Evolutionary conservation across 2,113 vertebrate genomes (phyloP).

Genomic region (Tragelaphus buxtoni): DNA sequence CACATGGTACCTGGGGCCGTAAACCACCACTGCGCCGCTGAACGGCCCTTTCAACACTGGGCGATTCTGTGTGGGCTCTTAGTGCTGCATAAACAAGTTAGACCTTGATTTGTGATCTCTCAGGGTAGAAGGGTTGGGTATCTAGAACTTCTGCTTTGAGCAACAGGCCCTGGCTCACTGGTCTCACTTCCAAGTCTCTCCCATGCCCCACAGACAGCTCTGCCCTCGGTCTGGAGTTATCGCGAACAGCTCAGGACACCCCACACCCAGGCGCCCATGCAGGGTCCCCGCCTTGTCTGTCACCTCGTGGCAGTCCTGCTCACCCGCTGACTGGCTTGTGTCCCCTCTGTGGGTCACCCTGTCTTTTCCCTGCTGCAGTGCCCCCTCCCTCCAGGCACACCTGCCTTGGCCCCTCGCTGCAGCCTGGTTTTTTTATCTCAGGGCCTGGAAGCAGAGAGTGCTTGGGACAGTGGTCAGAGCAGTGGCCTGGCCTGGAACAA

Average conservation of each 20-base stretch:
- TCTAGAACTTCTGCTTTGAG: not conserved
- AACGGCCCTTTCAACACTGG: rapidly evolving
- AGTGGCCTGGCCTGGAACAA: not conserved
- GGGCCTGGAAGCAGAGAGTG: not conserved
- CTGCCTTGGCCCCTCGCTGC: not conserved
- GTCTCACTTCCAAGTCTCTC: not conserved
- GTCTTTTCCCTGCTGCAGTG: not conserved
- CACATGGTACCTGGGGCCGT: rapidly evolving
- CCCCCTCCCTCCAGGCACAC: not conserved
- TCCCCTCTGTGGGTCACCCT: no score
- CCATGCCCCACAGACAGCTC: not conserved
- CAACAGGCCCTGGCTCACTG: not conserved
- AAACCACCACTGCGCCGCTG: rapidly evolving
- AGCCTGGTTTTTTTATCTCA: not conserved
- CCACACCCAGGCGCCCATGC: rapidly evolving
- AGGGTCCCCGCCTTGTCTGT: rapidly evolving
- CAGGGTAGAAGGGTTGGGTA: not conserved
- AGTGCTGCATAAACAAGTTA: rapidly evolving
- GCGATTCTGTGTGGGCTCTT: not conserved
- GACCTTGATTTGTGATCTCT: not conserved
- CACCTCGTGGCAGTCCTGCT: not conserved
- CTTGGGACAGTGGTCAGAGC: not conserved
- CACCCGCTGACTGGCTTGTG: rapidly evolving
- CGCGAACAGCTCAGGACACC: not conserved
- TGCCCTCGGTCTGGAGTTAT: not conserved